phyloP scores from a whole-genome alignment of 2,113 vertebrate genomes.

The Zapornia atra region DNA sequence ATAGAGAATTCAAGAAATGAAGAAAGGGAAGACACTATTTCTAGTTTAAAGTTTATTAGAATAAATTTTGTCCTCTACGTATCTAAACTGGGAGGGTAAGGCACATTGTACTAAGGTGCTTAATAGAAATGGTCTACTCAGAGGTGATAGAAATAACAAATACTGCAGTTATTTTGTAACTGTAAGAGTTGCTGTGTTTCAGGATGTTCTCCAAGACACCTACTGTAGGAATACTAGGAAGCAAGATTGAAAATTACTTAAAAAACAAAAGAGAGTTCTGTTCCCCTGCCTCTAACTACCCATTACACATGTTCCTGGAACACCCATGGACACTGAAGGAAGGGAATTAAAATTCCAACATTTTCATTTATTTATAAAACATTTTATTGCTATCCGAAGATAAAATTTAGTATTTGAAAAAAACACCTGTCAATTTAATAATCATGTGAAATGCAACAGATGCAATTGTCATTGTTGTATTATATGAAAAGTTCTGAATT shows the following conservation, averaged over 20 bases:
- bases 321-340: rapidly evolving
- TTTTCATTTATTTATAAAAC: conserved; percentile 11
- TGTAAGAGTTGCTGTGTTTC: neutral
- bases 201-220: neutral
- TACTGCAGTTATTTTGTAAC: neutral
- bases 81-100: neutral
- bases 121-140: neutral
- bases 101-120: neutral
- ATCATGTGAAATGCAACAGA: conserved; percentile 39
- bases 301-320: neutral
- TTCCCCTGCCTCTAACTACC: neutral
- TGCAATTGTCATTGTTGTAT: conserved; percentile 24
- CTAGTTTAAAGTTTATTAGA: neutral
- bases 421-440: conserved; percentile 20
- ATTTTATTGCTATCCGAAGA: conserved; percentile 15
- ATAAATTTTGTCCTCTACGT: neutral
- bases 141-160: neutral
- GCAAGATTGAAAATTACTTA: neutral
- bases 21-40: neutral
- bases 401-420: neutral
- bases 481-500: neutral
- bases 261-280: neutral
- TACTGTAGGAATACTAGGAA: neutral
- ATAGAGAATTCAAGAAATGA: neutral
- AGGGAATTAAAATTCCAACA: neutral